These are phyloP conservation scores for Dicyrtomina minuta DNA, from an alignment of 2,888 invertebrate genomes.

Conservation along the genomic window DNA sequence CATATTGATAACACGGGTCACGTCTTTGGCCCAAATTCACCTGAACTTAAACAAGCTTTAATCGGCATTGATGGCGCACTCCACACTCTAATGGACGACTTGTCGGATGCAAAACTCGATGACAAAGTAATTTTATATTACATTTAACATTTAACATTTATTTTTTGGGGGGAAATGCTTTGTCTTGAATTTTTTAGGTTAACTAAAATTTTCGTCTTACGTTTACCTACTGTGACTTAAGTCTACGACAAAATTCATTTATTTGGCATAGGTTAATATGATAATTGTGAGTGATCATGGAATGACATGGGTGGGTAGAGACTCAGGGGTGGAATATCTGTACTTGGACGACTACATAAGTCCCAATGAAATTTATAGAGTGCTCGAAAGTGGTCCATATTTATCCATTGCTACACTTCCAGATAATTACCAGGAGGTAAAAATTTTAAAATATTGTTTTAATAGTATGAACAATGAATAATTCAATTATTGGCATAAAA, in stretches of 20 bases:
- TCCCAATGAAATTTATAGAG: conserved; percentile 49
- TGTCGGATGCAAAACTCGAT: background rate
- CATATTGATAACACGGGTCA: conserved; percentile 56
- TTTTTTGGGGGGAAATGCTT: conserved; percentile 53
- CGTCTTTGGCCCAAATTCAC: conserved; percentile 55
- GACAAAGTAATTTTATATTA: background rate
- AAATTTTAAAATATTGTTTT: no score
- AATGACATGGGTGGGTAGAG: conserved; percentile 55
- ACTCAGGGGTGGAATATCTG: conserved; percentile 49
- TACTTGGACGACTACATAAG: conserved; percentile 54
- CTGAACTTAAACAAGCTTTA: conserved; percentile 54
- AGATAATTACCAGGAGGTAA: conserved; percentile 14
- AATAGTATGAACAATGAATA: no score
- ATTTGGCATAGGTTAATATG: conserved; percentile 56
- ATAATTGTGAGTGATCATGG: conserved; percentile 57
- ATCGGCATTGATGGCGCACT: conserved; percentile 55
- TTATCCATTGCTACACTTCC: conserved; percentile 53
- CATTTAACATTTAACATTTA: no score
- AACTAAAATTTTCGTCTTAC: background rate
- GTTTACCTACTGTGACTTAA: no score
- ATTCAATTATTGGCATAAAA: no score
- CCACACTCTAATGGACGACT: conserved; percentile 52
- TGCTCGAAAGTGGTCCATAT: conserved; percentile 54
- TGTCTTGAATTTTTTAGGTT: conserved; percentile 40
- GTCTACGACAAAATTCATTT: no score